Conservation (phyloP, 2,797 vertebrate genomes). For the Chiloscyllium punctatum region DNA sequence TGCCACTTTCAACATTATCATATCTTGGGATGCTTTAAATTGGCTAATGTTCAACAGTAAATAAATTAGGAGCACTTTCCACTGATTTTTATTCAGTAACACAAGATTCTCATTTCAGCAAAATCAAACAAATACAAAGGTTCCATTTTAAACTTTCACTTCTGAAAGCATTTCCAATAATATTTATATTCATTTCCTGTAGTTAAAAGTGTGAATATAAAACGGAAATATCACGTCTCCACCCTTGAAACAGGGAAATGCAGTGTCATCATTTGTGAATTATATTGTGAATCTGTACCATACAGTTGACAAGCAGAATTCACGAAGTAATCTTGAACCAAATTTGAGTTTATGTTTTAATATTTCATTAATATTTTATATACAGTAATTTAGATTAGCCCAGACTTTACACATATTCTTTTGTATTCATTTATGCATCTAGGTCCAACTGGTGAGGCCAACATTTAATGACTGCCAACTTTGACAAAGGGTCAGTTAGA, state of each 20-base stretch:
- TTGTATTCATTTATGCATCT: no score
- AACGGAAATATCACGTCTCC: conserved; percentile 11
- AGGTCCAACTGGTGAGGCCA: no score
- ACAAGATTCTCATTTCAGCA: neutral
- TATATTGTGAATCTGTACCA: neutral
- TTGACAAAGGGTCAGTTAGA: no score
- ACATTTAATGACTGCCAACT: no score
- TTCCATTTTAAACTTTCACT: conserved; percentile 14
- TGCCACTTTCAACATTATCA: no score
- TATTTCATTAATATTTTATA: neutral
- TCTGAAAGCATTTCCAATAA: neutral
- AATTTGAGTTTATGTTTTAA: neutral
- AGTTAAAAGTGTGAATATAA: neutral
- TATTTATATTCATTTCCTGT: neutral
- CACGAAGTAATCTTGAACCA: neutral
- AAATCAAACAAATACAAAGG: neutral
- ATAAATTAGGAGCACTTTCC: neutral
- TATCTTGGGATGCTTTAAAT: neutral
- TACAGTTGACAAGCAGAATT: neutral
- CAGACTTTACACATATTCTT: neutral
- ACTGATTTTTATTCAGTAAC: neutral
- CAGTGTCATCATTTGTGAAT: neutral
- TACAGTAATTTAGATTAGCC: neutral
- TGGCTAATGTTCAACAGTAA: neutral
- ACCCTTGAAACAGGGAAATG: neutral